These are phyloP conservation scores for Rhynchonema sp. DNA, from an alignment of 2,888 invertebrate species.

Conservation along the genomic window DNA sequence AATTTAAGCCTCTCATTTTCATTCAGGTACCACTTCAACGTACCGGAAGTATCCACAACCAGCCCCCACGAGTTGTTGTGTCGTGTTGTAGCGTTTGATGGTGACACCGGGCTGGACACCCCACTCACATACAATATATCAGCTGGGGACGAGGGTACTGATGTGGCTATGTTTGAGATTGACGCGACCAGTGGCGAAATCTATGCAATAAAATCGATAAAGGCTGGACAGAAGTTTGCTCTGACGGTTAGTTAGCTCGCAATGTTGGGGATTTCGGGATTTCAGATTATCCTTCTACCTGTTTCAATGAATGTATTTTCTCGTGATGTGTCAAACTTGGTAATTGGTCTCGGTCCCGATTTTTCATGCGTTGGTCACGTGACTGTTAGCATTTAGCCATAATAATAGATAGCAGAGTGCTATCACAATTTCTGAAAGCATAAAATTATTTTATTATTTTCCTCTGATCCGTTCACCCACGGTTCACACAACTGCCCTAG, in stretches of 20 bases:
- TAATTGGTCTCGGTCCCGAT: too few relatives aligned
- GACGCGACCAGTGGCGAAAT: constrained; percentile 61
- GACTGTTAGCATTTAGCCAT: too few relatives aligned
- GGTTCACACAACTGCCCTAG: too few relatives aligned
- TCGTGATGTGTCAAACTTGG: too few relatives aligned
- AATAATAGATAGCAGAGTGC: too few relatives aligned
- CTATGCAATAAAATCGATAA: constrained; percentile 49
- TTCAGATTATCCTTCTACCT: too few relatives aligned
- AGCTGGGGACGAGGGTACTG: constrained; percentile 38
- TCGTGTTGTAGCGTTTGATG: constrained; percentile 49
- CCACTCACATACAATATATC: constrained; percentile 52
- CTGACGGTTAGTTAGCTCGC: constrained; percentile 45
- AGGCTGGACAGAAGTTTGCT: constrained; percentile 46
- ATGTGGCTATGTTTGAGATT: constrained; percentile 58
- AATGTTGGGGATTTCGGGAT: constrained; percentile 15
- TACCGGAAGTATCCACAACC: background rate
- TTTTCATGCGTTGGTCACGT: too few relatives aligned
- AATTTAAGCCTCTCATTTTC: too few relatives aligned
- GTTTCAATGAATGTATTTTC: too few relatives aligned
- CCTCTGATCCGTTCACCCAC: too few relatives aligned
- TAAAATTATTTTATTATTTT: too few relatives aligned
- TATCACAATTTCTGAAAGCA: too few relatives aligned
- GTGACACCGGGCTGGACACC: constrained; percentile 59
- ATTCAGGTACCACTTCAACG: background rate
- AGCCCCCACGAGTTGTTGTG: constrained; percentile 28